Percentiles rank a stretch among this genome's conserved stretches.
Conservation (phyloP, 1,140 invertebrate species). For the Lasioglossum albipes region DNA sequence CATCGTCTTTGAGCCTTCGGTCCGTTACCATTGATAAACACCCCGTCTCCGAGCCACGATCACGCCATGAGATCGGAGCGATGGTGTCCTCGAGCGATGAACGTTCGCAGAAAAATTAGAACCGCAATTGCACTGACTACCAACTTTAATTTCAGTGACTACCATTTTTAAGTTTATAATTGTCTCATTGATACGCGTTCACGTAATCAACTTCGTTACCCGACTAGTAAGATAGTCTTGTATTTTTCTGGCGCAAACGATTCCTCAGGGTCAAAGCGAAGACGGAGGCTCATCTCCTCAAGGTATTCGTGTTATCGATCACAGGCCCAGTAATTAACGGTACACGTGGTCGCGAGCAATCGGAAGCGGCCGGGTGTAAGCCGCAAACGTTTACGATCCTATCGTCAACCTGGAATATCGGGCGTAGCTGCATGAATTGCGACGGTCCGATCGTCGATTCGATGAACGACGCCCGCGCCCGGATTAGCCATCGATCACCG, state of each 20-base stretch:
- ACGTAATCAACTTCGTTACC: too few relatives aligned
- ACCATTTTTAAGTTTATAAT: too few relatives aligned
- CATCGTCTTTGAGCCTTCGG: not conserved
- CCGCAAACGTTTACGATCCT: slow-evolving; percentile 41
- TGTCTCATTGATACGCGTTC: too few relatives aligned
- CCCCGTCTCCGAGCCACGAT: too few relatives aligned
- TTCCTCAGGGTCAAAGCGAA: too few relatives aligned
- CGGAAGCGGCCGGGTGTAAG: slow-evolving; percentile 27
- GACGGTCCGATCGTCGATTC: slow-evolving; percentile 40
- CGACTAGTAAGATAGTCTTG: too few relatives aligned
- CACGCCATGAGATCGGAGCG: too few relatives aligned
- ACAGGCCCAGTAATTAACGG: slow-evolving; percentile 20
- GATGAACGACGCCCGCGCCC: slow-evolving; percentile 28
- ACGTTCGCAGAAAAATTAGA: too few relatives aligned
- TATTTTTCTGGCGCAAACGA: too few relatives aligned
- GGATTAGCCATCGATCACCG: slow-evolving; percentile 41
- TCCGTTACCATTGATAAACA: not conserved
- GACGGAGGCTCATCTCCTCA: not conserved
- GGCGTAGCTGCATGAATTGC: slow-evolving; percentile 23
- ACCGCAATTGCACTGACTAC: too few relatives aligned
- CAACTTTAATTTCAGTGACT: too few relatives aligned
- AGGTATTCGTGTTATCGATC: not conserved
- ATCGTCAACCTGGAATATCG: slow-evolving; percentile 28
- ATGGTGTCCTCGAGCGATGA: too few relatives aligned
- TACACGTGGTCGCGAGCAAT: slow-evolving; percentile 19